Evolutionary conservation across 1,140 invertebrate genomes (phyloP).

Genomic region (Apolygus lucorum): DNA sequence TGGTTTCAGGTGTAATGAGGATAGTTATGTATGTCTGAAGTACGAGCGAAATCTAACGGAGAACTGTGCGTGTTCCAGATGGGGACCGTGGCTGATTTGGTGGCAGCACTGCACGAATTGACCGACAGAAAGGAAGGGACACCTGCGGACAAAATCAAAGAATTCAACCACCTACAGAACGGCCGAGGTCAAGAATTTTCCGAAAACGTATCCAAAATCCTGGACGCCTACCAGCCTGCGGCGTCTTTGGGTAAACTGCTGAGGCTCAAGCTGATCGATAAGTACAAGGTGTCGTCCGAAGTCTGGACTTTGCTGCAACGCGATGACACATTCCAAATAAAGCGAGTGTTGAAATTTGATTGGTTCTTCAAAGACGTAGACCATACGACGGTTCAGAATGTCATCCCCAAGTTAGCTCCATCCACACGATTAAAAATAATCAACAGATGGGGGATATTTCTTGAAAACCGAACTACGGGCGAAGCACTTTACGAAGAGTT

Average conservation of each 20-base stretch:
- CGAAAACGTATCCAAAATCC: not conserved
- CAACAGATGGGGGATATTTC: constrained; percentile 13
- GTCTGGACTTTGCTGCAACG: constrained; percentile 6
- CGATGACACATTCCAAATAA: constrained; percentile 4
- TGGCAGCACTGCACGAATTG: no score
- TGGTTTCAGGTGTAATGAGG: no score
- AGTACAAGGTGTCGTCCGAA: not conserved
- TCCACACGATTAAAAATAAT: constrained; percentile 10
- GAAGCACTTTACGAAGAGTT: not conserved
- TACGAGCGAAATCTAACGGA: no score
- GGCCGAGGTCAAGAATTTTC: not conserved
- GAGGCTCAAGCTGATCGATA: not conserved
- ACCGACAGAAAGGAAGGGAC: no score
- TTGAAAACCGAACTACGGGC: constrained; percentile 4
- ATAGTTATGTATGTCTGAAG: no score
- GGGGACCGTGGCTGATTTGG: no score
- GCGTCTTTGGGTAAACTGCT: not conserved
- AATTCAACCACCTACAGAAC: not conserved
- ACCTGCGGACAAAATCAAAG: no score
- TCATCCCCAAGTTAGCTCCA: constrained; percentile 1
- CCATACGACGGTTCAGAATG: not conserved
- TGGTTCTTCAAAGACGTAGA: constrained; percentile 10
- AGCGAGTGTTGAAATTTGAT: constrained; percentile 8
- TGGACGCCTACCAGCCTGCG: not conserved
- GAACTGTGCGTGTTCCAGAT: no score